Evolutionary conservation across 2,888 invertebrate species (phyloP).

Genomic region (Drosophila ustulata): DNA sequence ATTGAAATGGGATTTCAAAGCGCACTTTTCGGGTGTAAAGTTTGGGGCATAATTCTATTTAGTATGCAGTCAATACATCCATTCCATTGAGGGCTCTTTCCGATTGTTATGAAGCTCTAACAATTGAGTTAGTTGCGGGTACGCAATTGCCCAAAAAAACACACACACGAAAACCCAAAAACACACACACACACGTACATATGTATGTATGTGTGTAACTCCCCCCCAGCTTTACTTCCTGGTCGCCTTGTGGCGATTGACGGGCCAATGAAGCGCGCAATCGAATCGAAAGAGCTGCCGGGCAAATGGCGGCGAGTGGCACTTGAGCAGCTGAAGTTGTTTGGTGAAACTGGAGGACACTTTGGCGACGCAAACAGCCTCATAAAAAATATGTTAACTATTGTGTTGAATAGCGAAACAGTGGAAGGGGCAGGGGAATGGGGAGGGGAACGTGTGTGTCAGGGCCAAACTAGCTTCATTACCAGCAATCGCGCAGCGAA

Average conservation of each 20-base stretch:
- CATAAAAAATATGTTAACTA: constrained; percentile 73
- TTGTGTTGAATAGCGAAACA: constrained; percentile 26
- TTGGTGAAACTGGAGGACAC: constrained; percentile 44
- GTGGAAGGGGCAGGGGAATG: too few relatives aligned
- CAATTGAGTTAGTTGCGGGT: constrained; percentile 17
- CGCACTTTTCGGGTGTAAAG: background rate
- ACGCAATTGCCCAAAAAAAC: constrained; percentile 5
- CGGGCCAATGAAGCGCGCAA: constrained; percentile 54
- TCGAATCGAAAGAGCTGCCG: constrained; percentile 26
- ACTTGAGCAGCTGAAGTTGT: constrained; percentile 41
- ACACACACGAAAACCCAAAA: constrained; percentile 1
- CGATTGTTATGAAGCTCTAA: constrained; percentile 11
- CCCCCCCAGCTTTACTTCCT: background rate
- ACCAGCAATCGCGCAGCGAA: constrained; percentile 37
- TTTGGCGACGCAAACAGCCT: constrained; percentile 61
- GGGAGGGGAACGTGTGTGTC: background rate
- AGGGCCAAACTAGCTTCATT: constrained; percentile 42
- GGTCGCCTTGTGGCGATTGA: constrained; percentile 3
- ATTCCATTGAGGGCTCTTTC: background rate
- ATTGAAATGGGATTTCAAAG: background rate
- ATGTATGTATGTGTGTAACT: too few relatives aligned
- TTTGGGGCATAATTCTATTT: background rate
- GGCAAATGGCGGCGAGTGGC: constrained; percentile 31
- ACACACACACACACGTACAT: background rate
- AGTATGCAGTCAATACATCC: background rate